Evolutionary conservation across 2,888 invertebrate genomes (phyloP), one percentile per base, ranked within the genome.

Genomic region (Microlaimidae sp.): DNA sequence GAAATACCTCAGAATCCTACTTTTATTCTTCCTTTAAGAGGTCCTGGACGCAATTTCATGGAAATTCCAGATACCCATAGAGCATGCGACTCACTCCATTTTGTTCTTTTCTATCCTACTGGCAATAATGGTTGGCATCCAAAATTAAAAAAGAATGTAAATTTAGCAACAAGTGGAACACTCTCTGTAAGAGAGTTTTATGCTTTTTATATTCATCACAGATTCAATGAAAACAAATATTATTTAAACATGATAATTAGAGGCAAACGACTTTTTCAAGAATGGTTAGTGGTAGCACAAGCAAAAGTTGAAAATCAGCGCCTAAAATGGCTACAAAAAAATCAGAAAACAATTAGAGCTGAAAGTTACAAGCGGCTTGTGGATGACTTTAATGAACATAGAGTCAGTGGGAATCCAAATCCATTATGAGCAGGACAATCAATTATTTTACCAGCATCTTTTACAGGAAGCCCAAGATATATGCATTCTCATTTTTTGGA

Each of bases 381-480:
- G 7, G 32, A 32, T 13, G 32, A 32, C 17, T 7, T 32, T 17
- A 13, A 32, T 17, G 17, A 32, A 17, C 10, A 7, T 17, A 32
- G 32, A 32, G 32, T 17, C 32, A 32, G 17, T n/a, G n/a, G n/a
- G n/a, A n/a, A n/a, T n/a, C n/a, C n/a, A n/a, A n/a, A n/a, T n/a
- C n/a, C n/a, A n/a, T n/a, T n/a, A n/a, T n/a, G n/a, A n/a, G n/a
- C 32, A 32, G 32, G 32, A 17, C 32, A 17, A 13, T 17, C 7
- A 13, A 49, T 60, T 5, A 56, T 66, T 13, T 55, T 71, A 3
- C 67, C 70, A 4, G 50, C 61, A 23, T 54, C 56, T 5, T 63
- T 58, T 46, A 61, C 57, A 3, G 69, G 70, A n/a, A 61, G 69
- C n/a, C 70, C 70, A 51, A 57, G 71, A 17, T 62, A 70, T 40